Base-by-base conservation (phyloP, 2,113 vertebrate species). In the Notarius lentiginosus region DNA sequence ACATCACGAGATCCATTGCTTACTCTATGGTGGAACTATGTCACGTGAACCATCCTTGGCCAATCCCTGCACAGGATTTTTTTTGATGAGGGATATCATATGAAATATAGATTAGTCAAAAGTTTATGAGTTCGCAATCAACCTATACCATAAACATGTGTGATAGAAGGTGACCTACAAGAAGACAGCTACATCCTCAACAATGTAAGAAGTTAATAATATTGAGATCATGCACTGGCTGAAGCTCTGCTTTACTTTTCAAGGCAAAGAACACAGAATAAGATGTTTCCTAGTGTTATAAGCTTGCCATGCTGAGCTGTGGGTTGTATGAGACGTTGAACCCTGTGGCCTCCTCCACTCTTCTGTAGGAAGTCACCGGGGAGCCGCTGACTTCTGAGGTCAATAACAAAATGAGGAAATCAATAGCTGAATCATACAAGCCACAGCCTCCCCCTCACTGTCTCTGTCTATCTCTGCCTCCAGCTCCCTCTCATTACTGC, bases 331-430 rank as follows among this genome's bases (percentile, higher is more conserved):
- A 87, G 79, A 72, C 65, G 41, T 47, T 83, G 51, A 87, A 82
- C 77, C 65, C 24, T 49, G 30, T 63, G 49, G 53, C 86, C 70
- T 34, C 63, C n/a, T 89, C 65, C 68, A 49, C 10, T 65, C 79
- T 68, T 84, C n/a, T 84, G 85, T 53, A 70, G 41, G 61, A 51
- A 77, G 83, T 85, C 83, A 51, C 56, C 11, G 18, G 70, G 86
- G 60, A 87, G 60, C 86, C 24, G 20, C 77, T 41, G 49, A 60
- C 68, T 63, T 73, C n/a, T 79, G 49, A 81, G 76, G 87, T 90
- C 84, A 84, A 88, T 88, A 85, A 60, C 79, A 61, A 87, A 89
- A 90, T 84, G 68, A 88, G 70, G 53, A 88, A 88, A 88, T 90
- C 85, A 30, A 90, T 90, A 86, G 58, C 76, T 90, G 84, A 82